Evolutionary conservation across 2,797 vertebrate genomes (phyloP).

Genomic region (Columba guinea): DNA sequence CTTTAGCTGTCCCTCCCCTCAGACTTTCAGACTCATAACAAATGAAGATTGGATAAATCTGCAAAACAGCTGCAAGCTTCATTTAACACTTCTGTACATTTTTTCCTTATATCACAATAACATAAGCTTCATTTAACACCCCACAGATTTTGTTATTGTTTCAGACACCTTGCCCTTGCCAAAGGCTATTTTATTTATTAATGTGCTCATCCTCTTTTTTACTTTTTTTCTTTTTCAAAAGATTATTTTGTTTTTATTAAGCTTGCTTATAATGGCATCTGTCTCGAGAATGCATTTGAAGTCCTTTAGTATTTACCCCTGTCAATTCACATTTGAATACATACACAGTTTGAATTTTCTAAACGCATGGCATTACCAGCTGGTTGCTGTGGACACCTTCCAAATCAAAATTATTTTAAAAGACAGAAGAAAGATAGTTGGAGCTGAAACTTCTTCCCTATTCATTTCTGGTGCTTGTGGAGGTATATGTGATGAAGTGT

Average conservation of each 20-base stretch:
- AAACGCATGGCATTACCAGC: background rate
- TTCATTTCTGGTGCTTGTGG: background rate
- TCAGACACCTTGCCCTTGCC: conserved; percentile 44
- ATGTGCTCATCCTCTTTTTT: background rate
- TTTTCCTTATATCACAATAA: conserved; percentile 32
- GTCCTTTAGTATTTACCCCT: conserved; percentile 3
- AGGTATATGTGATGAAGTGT: background rate
- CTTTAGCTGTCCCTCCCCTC: background rate
- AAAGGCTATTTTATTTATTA: conserved; percentile 50
- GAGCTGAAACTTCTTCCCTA: background rate
- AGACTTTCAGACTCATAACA: background rate
- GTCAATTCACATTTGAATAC: background rate
- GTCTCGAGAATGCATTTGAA: background rate
- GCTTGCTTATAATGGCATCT: background rate
- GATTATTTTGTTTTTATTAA: background rate
- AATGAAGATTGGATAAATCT: conserved; percentile 42
- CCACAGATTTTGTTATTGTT: conserved; percentile 48
- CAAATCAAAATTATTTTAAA: background rate
- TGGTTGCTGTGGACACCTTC: background rate
- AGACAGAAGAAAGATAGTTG: background rate
- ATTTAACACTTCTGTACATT: conserved; percentile 32
- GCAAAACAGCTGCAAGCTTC: conserved; percentile 45
- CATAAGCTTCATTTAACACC: conserved; percentile 46
- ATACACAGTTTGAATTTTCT: background rate
- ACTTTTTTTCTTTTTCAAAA: background rate